phyloP scores from a whole-genome alignment of 30 jellyfish, hydroid and myxozoan species.

The Pseudorhiza aurosa region DNA sequence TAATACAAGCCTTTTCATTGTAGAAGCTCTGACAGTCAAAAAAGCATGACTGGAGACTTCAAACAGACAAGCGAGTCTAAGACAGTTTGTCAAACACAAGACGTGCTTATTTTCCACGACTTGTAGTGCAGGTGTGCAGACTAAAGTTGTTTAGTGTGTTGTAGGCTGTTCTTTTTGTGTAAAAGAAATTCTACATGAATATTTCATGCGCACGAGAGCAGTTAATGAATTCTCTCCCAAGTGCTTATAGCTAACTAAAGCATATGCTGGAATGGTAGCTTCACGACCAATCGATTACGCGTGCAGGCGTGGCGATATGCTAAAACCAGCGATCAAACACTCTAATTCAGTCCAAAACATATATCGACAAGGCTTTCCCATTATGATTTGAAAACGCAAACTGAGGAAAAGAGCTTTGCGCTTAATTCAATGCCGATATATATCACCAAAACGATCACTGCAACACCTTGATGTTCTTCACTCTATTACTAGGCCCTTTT shows the following conservation, averaged over 20 bases:
- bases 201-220: slow-evolving; percentile 54
- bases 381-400: neutral
- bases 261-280: slow-evolving; percentile 65
- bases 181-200: slow-evolving; percentile 48
- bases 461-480: too few species aligned
- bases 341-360: too few species aligned
- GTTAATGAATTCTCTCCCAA: slow-evolving; percentile 48
- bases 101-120: neutral
- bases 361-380: too few species aligned
- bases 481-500: too few species aligned
- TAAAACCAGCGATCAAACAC: too few species aligned
- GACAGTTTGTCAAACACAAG: slow-evolving; percentile 11
- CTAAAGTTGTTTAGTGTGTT: slow-evolving; percentile 2
- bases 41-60: neutral
- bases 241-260: slow-evolving; percentile 34
- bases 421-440: neutral
- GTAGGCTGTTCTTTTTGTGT: slow-evolving; percentile 78
- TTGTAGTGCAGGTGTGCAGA: slow-evolving; percentile 68
- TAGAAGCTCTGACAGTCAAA: slow-evolving; percentile 6
- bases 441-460: too few species aligned
- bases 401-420: neutral
- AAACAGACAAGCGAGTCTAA: neutral
- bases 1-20: too few species aligned
- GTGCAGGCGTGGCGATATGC: too few species aligned
- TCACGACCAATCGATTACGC: slow-evolving; percentile 33